Evolutionary conservation across 2,113 vertebrate species (phyloP), one percentile per base, ranked within the genome.

Genomic region (Atherinomorus stipes): DNA sequence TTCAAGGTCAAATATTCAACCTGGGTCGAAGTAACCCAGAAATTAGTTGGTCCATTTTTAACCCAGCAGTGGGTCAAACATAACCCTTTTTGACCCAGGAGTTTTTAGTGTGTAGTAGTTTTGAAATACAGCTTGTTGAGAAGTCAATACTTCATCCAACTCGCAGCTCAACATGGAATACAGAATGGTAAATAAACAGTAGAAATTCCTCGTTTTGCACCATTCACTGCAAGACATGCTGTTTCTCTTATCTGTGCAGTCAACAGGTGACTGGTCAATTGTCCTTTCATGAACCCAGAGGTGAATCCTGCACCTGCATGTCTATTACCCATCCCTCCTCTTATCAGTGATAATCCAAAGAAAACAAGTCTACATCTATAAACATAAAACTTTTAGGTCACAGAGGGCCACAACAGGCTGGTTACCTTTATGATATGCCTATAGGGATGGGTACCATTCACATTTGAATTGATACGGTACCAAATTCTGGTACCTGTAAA

Each of bases 191-290:
- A 21, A 57, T 10, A 45, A 9, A 31, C 22, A 0, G 7, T 18
- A 23, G 40, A 45, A 45, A 71, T 22, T 23, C 12, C 9, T 53
- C 25, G 13, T 42, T 42, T 42, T 16, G 40, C 44, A 16, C 1
- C 2, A 18, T 2, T 25, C 8, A 4, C 18, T 12, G 2, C 26
- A 6, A 19, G 58, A 73, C 64, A 37, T 51, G 51, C 40, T 0
- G 37, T 19, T 9, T n/a, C 11, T 3, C 23, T 73, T 42, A 74
- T 57, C 54, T 23, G 16, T 66, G 11, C 0, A 1, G 37, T 44
- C 51, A 40, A 44, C 47, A 74, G 70, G 64, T 76, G 61, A 82
- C 57, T 44, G 73, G 71, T 78, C 38, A 62, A 60, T 54, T 79
- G 28, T 15, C 6, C 19, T 71, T 59, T 25, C 7, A n/a, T 11